These are phyloP conservation scores for Heliconius hewitsoni DNA, from an alignment of 1,140 invertebrate genomes.

Conservation along the genomic window DNA sequence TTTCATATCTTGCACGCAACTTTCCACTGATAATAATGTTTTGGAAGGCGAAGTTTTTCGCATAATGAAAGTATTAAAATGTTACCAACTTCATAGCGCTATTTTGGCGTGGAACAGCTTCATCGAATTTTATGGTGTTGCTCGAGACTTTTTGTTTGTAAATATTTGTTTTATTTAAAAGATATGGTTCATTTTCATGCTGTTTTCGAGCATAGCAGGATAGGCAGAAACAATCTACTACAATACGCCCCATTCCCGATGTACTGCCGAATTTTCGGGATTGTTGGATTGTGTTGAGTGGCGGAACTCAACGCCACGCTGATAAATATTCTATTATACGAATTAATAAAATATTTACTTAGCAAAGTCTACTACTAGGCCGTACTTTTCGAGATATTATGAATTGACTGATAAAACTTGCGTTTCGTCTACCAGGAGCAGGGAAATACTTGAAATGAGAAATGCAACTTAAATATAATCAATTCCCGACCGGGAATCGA, in stretches of 20 bases:
- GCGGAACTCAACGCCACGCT: conserved; percentile 25
- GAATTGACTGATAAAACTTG: no score
- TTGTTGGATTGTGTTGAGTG: not conserved
- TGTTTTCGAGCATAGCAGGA: no score
- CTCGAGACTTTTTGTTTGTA: not conserved
- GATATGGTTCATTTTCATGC: no score
- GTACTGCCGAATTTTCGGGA: not conserved
- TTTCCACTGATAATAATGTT: conserved; percentile 38
- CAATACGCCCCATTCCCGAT: not conserved
- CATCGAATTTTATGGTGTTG: conserved; percentile 1
- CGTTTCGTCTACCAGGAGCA: no score
- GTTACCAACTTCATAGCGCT: conserved; percentile 1
- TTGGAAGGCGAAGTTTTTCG: conserved; percentile 16
- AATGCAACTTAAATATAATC: no score
- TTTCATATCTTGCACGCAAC: conserved; percentile 34
- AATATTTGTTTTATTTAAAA: not conserved
- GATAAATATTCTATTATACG: no score
- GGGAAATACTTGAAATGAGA: no score
- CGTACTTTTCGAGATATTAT: no score
- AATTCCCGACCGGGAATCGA: no score
- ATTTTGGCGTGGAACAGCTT: not conserved
- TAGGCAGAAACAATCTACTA: not conserved
- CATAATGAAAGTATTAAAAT: conserved; percentile 35
- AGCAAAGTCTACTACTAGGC: no score
- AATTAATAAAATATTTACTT: no score